phyloP scores from a whole-genome alignment of 2,113 vertebrate genomes.

The Ivindomyrus marchei region DNA sequence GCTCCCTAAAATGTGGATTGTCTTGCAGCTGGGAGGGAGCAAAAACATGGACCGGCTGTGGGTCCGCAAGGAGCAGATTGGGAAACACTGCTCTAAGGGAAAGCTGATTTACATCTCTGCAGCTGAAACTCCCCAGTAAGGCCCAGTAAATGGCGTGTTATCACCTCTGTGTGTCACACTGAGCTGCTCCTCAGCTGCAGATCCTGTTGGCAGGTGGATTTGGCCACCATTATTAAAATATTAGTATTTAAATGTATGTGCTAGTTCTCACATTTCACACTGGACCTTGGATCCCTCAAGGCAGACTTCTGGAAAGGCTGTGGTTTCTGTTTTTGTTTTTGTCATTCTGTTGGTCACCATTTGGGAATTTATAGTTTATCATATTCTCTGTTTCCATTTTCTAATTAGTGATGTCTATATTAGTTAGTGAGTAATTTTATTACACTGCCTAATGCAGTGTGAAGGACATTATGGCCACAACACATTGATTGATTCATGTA shows the following conservation, averaged over 20 bases:
- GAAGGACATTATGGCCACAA: constrained; percentile 5
- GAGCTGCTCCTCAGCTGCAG: not conserved
- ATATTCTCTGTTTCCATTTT: not conserved
- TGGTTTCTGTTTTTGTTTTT: not conserved
- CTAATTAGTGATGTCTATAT: constrained; percentile 4
- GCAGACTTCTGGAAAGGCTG: not conserved
- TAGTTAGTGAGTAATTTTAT: not conserved
- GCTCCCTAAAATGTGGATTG: not conserved
- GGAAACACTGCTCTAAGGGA: not conserved
- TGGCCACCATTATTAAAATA: not conserved
- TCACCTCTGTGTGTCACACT: not conserved
- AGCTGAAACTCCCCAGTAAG: not conserved
- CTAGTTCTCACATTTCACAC: not conserved
- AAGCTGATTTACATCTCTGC: not conserved
- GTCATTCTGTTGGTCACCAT: not conserved
- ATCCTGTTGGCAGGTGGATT: not conserved
- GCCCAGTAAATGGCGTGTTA: not conserved
- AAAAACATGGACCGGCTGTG: not conserved
- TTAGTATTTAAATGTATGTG: not conserved
- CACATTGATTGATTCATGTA: not conserved
- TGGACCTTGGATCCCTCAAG: not conserved
- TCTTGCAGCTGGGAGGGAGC: not conserved
- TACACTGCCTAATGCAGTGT: constrained; percentile 1
- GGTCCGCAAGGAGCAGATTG: not conserved
- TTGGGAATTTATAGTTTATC: not conserved